Percentiles rank a stretch among this genome's conserved stretches.
phyloP scores from a whole-genome alignment of 2,797 vertebrate genomes.

The Xyrichtys novacula region DNA sequence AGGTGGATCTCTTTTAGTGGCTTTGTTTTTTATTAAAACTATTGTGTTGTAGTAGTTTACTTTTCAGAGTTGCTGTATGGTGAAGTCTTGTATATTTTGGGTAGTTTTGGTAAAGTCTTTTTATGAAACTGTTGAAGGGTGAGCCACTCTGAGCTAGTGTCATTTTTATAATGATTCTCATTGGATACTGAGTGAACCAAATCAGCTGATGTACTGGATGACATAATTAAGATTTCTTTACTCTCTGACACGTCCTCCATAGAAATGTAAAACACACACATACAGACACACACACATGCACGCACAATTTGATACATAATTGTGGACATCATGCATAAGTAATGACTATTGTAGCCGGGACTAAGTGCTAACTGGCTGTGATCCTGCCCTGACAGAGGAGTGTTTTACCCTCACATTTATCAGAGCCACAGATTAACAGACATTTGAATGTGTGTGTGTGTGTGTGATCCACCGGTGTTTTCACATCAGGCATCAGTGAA shows the following conservation, averaged over 20 bases:
- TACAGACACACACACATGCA: conserved; percentile 34
- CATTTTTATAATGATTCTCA: background rate
- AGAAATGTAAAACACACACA: conserved; percentile 47
- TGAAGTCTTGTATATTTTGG: no score
- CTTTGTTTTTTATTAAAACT: no score
- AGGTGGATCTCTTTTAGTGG: no score
- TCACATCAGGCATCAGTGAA: conserved; percentile 19
- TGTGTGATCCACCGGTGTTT: conserved; percentile 27
- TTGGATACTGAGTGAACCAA: conserved; percentile 13
- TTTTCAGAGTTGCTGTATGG: background rate
- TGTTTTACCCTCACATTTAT: conserved; percentile 59
- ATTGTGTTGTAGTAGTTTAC: background rate
- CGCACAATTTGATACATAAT: conserved; percentile 77
- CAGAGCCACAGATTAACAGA: conserved; percentile 54
- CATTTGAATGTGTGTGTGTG: conserved; percentile 25
- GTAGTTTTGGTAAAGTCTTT: background rate
- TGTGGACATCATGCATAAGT: conserved; percentile 84
- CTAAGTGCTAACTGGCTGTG: conserved; percentile 86
- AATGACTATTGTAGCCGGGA: conserved; percentile 82
- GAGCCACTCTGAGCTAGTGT: conserved; percentile 3
- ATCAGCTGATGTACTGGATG: conserved; percentile 14
- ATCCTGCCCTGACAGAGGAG: conserved; percentile 63
- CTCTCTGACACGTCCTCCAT: conserved; percentile 17
- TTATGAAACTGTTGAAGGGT: background rate
- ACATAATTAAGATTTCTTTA: conserved; percentile 27